Evolutionary conservation across 2,888 invertebrate species (phyloP).

Genomic region (Oligia strigilis): DNA sequence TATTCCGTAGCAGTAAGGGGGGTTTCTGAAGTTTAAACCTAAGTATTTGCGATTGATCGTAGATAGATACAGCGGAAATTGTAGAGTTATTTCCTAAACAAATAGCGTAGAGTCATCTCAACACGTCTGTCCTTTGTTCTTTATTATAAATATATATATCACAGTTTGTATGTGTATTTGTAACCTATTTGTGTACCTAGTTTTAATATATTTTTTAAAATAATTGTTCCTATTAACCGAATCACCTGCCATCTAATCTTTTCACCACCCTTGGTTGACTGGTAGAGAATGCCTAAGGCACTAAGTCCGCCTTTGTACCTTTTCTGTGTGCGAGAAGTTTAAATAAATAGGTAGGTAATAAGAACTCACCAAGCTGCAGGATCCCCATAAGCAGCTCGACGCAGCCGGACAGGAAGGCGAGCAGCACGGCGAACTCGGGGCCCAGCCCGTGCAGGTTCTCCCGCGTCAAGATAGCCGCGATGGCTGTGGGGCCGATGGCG

Average conservation of each 20-base stretch:
- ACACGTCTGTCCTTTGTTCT: not conserved
- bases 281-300: not conserved
- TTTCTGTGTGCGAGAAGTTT: not conserved
- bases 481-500: constrained; percentile 96
- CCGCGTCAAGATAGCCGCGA: constrained; percentile 94
- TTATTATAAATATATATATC: too few relatives aligned
- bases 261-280: not conserved
- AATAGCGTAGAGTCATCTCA: not conserved
- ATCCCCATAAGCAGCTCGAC: constrained; percentile 93
- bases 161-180: not conserved
- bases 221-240: not conserved
- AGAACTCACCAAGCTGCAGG: constrained; percentile 92
- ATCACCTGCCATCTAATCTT: not conserved
- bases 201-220: too few relatives aligned
- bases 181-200: not conserved
- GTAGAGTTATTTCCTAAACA: not conserved
- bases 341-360: not conserved
- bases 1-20: not conserved
- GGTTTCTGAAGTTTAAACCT: not conserved
- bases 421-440: constrained; percentile 93
- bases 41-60: not conserved
- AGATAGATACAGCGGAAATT: not conserved
- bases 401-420: constrained; percentile 93
- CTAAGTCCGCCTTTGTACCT: not conserved
- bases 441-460: constrained; percentile 93